Percentiles rank a stretch among this genome's conserved stretches.
phyloP scores from a whole-genome alignment of 2,888 invertebrate species.

The Clistopyga incitator region DNA sequence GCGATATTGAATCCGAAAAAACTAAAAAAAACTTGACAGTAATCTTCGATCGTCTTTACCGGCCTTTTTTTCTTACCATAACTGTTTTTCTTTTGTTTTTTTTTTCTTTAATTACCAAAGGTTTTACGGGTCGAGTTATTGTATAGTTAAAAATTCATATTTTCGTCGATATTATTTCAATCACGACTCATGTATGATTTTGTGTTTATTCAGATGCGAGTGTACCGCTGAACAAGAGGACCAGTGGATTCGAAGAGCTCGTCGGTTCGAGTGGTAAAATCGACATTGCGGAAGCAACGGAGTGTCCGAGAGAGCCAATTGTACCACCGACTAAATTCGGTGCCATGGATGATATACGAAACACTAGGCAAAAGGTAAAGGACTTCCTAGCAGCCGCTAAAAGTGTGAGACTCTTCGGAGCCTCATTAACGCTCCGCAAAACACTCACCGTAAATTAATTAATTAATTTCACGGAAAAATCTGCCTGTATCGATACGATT shows the following conservation, averaged over 20 bases:
- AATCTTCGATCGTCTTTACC: background rate
- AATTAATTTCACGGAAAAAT: background rate
- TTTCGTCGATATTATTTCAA: background rate
- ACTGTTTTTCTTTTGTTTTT: too few relatives aligned
- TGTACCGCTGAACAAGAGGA: conserved; percentile 3
- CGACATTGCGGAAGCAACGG: conserved; percentile 36
- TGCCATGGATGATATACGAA: conserved; percentile 87
- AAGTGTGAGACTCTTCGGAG: too few relatives aligned
- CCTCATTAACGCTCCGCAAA: too few relatives aligned
- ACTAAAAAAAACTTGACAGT: background rate
- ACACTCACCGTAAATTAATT: too few relatives aligned
- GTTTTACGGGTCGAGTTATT: too few relatives aligned
- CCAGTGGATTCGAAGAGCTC: conserved; percentile 18
- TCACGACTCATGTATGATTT: background rate
- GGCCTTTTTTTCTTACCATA: background rate
- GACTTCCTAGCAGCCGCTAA: background rate
- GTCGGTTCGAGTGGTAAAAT: conserved; percentile 37
- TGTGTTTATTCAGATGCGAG: conserved; percentile 19
- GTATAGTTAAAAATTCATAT: background rate
- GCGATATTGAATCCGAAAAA: background rate
- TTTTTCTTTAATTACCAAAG: too few relatives aligned
- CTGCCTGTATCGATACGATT: background rate
- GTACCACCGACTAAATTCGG: conserved; percentile 90
- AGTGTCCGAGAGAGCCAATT: conserved; percentile 87
- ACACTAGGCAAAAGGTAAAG: conserved; percentile 79